These are phyloP conservation scores for Dunckerocampus dactyliophorus DNA, from an alignment of 2,113 vertebrate genomes.

Conservation along the genomic window DNA sequence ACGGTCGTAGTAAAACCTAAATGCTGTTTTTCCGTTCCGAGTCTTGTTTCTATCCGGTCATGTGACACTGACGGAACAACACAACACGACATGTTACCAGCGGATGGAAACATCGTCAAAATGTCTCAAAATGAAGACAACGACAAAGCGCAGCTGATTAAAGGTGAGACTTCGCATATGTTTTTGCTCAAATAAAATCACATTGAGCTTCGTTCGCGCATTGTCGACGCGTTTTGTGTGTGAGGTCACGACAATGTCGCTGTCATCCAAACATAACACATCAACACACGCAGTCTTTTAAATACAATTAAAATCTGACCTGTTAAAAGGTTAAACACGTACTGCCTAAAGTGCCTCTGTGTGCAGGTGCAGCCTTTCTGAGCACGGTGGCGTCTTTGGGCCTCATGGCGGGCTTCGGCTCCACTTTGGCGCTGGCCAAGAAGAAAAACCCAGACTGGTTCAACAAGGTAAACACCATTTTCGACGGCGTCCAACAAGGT, in stretches of 20 bases:
- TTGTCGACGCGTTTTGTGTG: neutral
- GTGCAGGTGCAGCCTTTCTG: conserved; percentile 86
- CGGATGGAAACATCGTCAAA: neutral
- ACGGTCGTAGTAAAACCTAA: no score
- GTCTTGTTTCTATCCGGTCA: neutral
- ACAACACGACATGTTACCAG: neutral
- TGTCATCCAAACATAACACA: no score
- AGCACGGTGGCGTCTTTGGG: conserved; percentile 80
- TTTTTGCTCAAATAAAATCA: neutral
- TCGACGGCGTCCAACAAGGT: no score
- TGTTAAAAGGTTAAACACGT: neutral
- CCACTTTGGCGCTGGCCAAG: conserved; percentile 86
- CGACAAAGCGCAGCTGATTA: conserved; percentile 1
- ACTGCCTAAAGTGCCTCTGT: neutral
- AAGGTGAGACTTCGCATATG: neutral
- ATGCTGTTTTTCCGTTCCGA: no score
- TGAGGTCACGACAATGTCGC: neutral
- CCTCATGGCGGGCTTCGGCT: conserved; percentile 87
- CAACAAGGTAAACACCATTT: conserved; percentile 76
- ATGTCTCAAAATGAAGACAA: neutral
- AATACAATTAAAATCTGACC: neutral
- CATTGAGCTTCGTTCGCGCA: neutral
- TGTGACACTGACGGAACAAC: neutral
- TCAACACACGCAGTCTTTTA: neutral
- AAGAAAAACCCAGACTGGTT: conserved; percentile 92